Percentiles rank a stretch among this genome's conserved stretches.
phyloP scores from a whole-genome alignment of 2,113 vertebrate genomes.

The Piliocolobus tephrosceles region DNA sequence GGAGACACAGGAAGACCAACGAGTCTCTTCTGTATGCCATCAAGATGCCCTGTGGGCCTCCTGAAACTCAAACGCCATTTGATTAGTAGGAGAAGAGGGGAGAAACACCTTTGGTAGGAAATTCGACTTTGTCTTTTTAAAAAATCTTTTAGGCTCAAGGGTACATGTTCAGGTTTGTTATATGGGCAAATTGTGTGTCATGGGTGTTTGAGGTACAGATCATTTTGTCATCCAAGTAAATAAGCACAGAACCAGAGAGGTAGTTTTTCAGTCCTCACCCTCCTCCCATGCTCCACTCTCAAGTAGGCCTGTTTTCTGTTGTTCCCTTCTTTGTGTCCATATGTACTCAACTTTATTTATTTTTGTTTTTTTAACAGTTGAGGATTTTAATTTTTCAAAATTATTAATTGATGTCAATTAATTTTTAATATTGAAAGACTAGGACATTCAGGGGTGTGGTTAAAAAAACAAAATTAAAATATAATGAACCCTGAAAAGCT shows the following conservation, averaged over 20 bases:
- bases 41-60: not conserved
- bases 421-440: not conserved
- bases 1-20: not conserved
- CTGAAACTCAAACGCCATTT: not conserved
- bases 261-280: too few relatives aligned
- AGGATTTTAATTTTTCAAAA: not conserved
- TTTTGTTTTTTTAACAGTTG: rapidly evolving
- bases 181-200: too few relatives aligned
- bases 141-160: too few relatives aligned
- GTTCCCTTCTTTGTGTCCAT: too few relatives aligned
- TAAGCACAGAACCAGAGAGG: too few relatives aligned
- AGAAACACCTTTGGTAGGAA: not conserved
- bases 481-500: not conserved
- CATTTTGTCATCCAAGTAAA: too few relatives aligned
- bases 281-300: too few relatives aligned
- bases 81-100: not conserved
- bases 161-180: too few relatives aligned
- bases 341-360: too few relatives aligned
- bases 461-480: not conserved
- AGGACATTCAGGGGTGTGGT: not conserved
- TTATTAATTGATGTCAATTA: not conserved
- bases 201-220: too few relatives aligned
- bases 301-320: too few relatives aligned
- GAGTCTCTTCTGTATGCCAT: not conserved
- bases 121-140: not conserved